phyloP scores from a whole-genome alignment of 2,797 vertebrate species.

The Varecia variegata region DNA sequence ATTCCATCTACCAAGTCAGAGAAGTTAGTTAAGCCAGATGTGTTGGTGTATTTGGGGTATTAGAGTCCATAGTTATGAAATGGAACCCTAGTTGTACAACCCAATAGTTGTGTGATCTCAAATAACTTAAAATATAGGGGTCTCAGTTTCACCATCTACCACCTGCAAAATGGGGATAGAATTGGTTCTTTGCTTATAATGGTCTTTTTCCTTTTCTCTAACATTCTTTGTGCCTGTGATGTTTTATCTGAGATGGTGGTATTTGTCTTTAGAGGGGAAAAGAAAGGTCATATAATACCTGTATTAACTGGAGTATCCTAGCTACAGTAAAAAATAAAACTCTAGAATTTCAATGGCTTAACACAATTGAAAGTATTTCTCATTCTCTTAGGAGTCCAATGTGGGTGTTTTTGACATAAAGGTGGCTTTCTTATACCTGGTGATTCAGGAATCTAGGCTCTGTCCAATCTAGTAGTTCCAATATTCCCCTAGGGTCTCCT shows the following conservation, averaged over 20 bases:
- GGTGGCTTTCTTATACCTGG: not conserved
- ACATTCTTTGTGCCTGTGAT: not conserved
- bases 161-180: not conserved
- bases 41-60: not conserved
- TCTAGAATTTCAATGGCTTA: not conserved
- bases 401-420: not conserved
- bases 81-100: not conserved
- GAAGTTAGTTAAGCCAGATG: not conserved
- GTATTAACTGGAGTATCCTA: not conserved
- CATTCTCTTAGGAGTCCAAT: not conserved
- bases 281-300: not conserved
- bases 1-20: not conserved
- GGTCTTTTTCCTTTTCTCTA: not conserved
- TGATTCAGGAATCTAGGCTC: not conserved
- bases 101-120: not conserved
- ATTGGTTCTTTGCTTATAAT: not conserved
- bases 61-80: not conserved
- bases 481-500: not conserved
- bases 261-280: not conserved
- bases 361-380: not conserved
- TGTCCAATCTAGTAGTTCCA: not conserved
- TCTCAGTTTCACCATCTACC: not conserved
- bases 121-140: not conserved
- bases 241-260: not conserved
- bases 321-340: not conserved